Conservation (phyloP, 2,797 vertebrate genomes). For the Taenioides sp. region DNA sequence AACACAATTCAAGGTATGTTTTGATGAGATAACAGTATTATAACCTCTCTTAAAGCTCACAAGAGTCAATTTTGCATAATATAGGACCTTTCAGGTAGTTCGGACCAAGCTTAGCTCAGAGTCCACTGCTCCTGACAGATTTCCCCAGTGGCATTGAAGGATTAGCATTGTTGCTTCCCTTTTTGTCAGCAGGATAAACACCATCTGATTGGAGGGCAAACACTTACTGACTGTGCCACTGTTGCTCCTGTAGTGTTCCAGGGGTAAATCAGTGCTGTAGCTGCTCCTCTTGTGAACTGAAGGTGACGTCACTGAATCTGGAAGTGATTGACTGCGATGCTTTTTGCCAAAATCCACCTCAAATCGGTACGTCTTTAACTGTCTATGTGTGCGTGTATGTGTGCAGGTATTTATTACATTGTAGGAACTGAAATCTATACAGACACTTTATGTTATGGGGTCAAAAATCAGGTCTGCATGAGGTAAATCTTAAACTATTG, state of each 20-base stretch:
- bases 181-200: too few relatives aligned
- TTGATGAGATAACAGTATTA: too few relatives aligned
- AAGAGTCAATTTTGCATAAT: too few relatives aligned
- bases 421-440: neutral
- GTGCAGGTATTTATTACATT: neutral
- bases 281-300: slow-evolving; percentile 46
- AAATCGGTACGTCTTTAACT: slow-evolving; percentile 45
- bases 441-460: neutral
- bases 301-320: slow-evolving; percentile 84
- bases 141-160: too few relatives aligned
- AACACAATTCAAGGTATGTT: too few relatives aligned
- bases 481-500: neutral
- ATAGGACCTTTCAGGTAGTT: too few relatives aligned
- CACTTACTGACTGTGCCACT: neutral
- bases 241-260: neutral
- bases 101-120: too few relatives aligned
- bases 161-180: too few relatives aligned
- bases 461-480: neutral
- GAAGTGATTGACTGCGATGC: slow-evolving; percentile 89
- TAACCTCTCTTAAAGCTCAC: too few relatives aligned
- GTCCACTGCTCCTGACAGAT: too few relatives aligned
- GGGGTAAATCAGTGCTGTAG: neutral
- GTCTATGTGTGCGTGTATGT: slow-evolving; percentile 24
- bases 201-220: too few relatives aligned
- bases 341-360: slow-evolving; percentile 83